phyloP scores from a whole-genome alignment of 2,797 vertebrate species.

The Enteromius fasciolatus region DNA sequence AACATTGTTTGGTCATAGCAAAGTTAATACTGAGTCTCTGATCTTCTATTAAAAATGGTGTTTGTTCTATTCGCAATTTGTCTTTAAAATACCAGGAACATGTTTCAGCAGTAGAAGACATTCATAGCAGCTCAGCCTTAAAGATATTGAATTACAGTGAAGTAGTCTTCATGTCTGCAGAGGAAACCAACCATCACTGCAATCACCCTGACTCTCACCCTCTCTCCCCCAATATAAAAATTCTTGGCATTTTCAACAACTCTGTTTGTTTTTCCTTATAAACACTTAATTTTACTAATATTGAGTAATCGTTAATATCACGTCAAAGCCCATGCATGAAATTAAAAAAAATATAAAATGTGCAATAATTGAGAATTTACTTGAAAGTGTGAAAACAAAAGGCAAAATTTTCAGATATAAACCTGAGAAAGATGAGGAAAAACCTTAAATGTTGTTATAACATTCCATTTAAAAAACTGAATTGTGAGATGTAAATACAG shows the following conservation, averaged over 20 bases:
- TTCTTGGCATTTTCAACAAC: not conserved
- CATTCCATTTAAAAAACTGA: too few relatives aligned
- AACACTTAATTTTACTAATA: not conserved
- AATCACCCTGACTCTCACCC: slow-evolving; percentile 7
- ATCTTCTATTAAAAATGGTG: not conserved
- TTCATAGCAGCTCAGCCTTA: not conserved
- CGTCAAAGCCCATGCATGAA: too few relatives aligned
- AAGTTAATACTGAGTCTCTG: not conserved
- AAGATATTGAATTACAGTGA: not conserved
- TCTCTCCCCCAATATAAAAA: not conserved
- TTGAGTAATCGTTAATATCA: not conserved
- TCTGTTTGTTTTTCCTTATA: not conserved
- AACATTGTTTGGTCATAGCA: slow-evolving; percentile 3
- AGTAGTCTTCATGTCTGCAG: not conserved
- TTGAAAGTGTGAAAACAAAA: too few relatives aligned
- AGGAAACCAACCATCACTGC: not conserved
- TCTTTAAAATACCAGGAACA: slow-evolving; percentile 12
- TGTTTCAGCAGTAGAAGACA: not conserved
- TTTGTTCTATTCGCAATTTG: not conserved
- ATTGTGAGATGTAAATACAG: too few relatives aligned
- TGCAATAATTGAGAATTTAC: too few relatives aligned
- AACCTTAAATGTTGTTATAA: too few relatives aligned
- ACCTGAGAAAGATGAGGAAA: too few relatives aligned
- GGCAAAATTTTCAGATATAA: too few relatives aligned
- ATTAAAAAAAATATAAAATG: too few relatives aligned